Conservation (phyloP, 2,888 invertebrate genomes). For the Petrolisthes cinctipes region DNA sequence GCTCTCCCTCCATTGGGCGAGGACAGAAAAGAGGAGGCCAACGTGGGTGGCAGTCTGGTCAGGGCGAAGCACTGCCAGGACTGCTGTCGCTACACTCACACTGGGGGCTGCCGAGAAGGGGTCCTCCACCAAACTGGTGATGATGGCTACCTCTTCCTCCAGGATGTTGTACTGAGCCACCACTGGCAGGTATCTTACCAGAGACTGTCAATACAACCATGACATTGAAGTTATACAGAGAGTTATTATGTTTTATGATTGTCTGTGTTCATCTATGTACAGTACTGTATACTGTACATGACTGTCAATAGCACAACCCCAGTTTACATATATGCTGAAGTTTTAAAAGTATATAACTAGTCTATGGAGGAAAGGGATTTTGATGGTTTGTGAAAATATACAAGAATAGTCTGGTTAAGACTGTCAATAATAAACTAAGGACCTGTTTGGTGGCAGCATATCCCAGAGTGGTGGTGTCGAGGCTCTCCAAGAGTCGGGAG, state of each 20-base stretch:
- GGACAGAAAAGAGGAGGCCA: constrained; percentile 35
- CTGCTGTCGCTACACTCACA: constrained; percentile 29
- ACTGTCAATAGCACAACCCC: no score
- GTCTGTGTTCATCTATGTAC: no score
- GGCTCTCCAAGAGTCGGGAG: constrained; percentile 25
- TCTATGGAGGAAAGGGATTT: no score
- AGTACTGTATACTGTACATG: no score
- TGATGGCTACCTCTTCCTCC: constrained; percentile 42
- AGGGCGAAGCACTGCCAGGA: constrained; percentile 23
- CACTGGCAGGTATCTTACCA: constrained; percentile 43
- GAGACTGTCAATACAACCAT: background rate
- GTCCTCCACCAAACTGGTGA: constrained; percentile 51
- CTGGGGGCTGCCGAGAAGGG: constrained; percentile 57
- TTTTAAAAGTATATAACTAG: no score
- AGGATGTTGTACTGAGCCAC: constrained; percentile 37
- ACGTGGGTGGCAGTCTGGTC: constrained; percentile 24
- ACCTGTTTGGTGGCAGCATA: constrained; percentile 56
- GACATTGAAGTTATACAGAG: background rate
- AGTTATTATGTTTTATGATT: no score
- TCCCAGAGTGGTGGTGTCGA: constrained; percentile 43
- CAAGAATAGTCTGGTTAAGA: no score
- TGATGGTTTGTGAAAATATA: no score
- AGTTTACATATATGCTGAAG: no score
- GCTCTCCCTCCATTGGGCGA: constrained; percentile 58
- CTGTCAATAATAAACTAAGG: background rate